phyloP scores from a whole-genome alignment of 2,113 vertebrate genomes.

The Micromys minutus region DNA sequence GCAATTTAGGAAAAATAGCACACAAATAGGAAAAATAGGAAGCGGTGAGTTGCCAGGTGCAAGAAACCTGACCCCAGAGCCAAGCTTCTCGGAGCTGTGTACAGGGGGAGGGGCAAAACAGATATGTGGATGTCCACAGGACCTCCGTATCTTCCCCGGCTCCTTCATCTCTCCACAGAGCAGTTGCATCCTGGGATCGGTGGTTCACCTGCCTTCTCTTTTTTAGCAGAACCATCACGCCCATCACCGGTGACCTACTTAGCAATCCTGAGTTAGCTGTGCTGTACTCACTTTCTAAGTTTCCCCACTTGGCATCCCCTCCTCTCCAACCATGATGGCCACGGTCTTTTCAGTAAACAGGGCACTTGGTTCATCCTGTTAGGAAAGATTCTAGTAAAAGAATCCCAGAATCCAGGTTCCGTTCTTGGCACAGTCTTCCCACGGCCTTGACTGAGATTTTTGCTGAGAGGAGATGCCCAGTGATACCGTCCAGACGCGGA shows the following conservation, averaged over 20 bases:
- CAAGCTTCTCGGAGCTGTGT: not conserved
- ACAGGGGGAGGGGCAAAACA: not conserved
- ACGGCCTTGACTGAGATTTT: not conserved
- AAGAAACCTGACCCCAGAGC: not conserved
- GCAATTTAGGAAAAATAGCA: not conserved
- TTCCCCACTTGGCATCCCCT: no score
- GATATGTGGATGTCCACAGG: not conserved
- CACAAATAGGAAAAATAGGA: not conserved
- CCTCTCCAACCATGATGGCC: no score
- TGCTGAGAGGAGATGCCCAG: no score
- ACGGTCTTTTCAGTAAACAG: not conserved
- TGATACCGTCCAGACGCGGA: not conserved
- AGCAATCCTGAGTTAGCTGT: not conserved
- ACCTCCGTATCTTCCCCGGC: not conserved
- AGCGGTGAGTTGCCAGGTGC: not conserved
- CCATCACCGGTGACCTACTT: not conserved
- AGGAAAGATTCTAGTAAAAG: no score
- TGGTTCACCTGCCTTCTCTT: no score
- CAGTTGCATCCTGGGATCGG: not conserved
- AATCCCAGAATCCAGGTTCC: not conserved
- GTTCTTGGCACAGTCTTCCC: not conserved
- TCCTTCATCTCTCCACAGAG: not conserved
- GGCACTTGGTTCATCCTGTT: not conserved
- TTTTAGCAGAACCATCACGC: no score
- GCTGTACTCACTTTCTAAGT: not conserved